A percentile compares a stretch with the other conserved stretches of the same genome.
These are phyloP conservation scores for Anguilla megastoma DNA, from an alignment of 2,797 vertebrate species.

Conservation along the genomic window DNA sequence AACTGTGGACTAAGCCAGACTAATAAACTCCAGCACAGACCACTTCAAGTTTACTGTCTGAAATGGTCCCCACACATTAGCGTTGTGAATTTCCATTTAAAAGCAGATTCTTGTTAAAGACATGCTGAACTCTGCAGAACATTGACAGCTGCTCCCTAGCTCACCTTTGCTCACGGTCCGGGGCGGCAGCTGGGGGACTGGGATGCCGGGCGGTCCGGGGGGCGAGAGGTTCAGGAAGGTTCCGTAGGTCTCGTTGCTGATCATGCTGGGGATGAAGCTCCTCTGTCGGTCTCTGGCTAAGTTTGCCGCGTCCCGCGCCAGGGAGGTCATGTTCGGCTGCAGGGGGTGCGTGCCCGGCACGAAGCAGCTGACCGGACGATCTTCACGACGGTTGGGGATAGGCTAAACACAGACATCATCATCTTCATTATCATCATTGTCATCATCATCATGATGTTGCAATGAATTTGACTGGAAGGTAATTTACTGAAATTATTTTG, in stretches of 20 bases:
- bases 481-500: not conserved
- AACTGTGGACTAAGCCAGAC: not conserved
- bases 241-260: constrained; percentile 93
- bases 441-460: not conserved
- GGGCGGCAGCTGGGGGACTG: constrained; percentile 81
- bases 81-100: not conserved
- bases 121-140: not conserved
- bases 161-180: constrained; percentile 74
- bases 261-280: constrained; percentile 74
- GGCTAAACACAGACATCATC: constrained; percentile 67
- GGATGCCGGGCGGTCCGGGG: constrained; percentile 51
- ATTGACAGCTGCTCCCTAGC: not conserved
- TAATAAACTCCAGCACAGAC: not conserved
- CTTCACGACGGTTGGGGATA: constrained; percentile 85
- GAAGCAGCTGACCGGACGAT: constrained; percentile 90
- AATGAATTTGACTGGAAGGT: not conserved
- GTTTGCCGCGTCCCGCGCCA: constrained; percentile 79
- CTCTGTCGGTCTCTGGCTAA: constrained; percentile 84
- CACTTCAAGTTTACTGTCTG: not conserved
- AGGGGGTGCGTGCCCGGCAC: constrained; percentile 67
- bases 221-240: constrained; percentile 78
- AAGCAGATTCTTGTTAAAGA: not conserved
- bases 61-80: not conserved
- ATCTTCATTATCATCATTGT: not conserved
- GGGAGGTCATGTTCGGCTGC: constrained; percentile 71